Base-by-base conservation (phyloP, 1,140 invertebrate genomes). In the Phymorhynchus buccinoides region DNA sequence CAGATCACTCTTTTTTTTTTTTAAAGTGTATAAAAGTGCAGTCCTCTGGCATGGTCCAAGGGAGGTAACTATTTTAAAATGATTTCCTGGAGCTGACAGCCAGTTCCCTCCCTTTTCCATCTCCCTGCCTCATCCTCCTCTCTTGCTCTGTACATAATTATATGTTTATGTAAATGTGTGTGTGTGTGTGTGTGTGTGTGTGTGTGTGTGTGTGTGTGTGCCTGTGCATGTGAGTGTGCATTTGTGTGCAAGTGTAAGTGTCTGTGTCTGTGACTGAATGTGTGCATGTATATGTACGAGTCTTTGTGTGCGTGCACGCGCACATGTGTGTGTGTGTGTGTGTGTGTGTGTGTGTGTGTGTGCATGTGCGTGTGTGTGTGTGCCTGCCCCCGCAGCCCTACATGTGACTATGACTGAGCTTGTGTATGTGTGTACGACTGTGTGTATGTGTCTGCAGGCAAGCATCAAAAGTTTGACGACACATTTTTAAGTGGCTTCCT, bases 141-240 rank as follows among this genome's bases (percentile, higher is more conserved):
- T 2, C 48, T 52, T 18, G 12, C 48, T 52, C 22, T 18, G 12
- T 52, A 18, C 22, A 18, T 52, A 18, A 14, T 0, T 52, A 18
- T 1, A 18, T 52, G 48, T 1, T 7, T 66, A n/a, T 66, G 62
- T 66, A n/a, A 27, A n/a, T 66, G 62, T 66, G 62, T 66, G 62
- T 66, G 62, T 66, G 62, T 30, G n/a, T 66, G 62, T 66, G 62
- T 30, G n/a, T 73, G 30, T 73, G 30, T 73, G 68, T 73, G 68
- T 73, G 68, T 73, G 68, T 73, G n/a, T 75, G 73, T 75, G 73
- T 41, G 73, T 41, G 37, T 41, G 37, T 75, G 37, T 22, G 18
- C 42, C 16, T 41, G 37, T 73, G 68, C 37, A 35, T 73, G 68
- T 41, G 73, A 0, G 73, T 41, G 37, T 41, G 73, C 42, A 37